Base-by-base conservation (phyloP, 2,113 vertebrate species). In the Taxidea taxus region DNA sequence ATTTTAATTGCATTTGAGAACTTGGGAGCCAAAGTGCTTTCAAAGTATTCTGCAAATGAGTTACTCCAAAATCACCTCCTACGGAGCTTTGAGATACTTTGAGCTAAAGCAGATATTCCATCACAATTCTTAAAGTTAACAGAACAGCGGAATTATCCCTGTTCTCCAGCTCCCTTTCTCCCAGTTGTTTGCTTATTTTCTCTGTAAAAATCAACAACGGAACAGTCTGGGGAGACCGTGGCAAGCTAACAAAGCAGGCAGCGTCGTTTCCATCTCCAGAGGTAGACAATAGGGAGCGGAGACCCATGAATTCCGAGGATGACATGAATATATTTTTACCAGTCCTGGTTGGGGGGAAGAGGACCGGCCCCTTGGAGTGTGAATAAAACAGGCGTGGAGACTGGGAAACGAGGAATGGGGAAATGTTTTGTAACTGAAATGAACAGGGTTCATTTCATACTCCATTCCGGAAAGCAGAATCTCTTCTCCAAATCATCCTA, bases 181-280 rank as follows among this genome's bases (percentile, higher is more conserved):
- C 39, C 31, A 14, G 56, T 74, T 96, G 74, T 92, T 94, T 87
- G 54, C 87, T 91, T 95, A 70, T 97, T 94, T 97, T 91, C 74
- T 88, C 72, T 78, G 64, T 82, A 74, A 92, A 94, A 97, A 87
- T 89, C 95, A 97, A 90, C 89, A 96, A 62, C 47, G 15, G 54
- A 51, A 21, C 7, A 49, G 74, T 54, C 72, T 75, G 47, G 70
- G 64, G 91, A 95, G 94, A 39, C 54, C 4, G 1, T 10, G 64
- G 54, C 70, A 96, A 70, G 77, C 58, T 72, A 68, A 78, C 58
- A 39, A 77, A 56, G 60, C 13, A 37, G 77, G 70, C 58, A 66
- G 60, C 0, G 1, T 81, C 4, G 3, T 87, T 94, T 70, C 51
- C 54, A 23, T 18, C 13, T 60, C 9, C 0, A 0, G 49, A 91